phyloP scores from a whole-genome alignment of 2,113 vertebrate species.

The Formicarius rufipectus region DNA sequence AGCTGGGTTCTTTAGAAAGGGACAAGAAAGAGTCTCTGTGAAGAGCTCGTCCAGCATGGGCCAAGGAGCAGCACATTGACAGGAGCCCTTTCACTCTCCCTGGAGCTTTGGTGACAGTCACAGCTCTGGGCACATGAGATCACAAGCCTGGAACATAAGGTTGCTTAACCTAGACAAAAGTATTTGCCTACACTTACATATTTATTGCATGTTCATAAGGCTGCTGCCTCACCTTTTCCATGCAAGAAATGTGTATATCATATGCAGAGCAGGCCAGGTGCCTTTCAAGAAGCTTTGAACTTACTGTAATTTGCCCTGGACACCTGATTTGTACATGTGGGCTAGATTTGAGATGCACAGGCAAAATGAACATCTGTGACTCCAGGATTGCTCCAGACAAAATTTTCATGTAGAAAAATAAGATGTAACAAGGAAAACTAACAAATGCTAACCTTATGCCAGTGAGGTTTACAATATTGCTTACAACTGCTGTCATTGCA shows the following conservation, averaged over 20 bases:
- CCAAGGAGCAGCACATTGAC: neutral
- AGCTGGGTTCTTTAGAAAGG: neutral
- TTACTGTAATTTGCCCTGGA: neutral
- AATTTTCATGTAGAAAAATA: neutral
- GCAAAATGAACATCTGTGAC: neutral
- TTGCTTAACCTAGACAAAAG: neutral
- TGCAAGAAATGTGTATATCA: neutral
- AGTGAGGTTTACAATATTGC: neutral
- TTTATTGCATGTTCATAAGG: neutral
- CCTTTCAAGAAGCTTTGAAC: constrained; percentile 12
- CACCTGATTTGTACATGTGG: neutral
- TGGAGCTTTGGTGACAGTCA: neutral
- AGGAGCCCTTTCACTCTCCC: neutral
- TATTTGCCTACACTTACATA: neutral
- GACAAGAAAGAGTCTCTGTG: neutral
- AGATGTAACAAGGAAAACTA: neutral
- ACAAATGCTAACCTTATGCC: neutral
- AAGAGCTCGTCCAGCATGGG: neutral
- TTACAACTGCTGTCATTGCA: neutral
- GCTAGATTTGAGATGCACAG: neutral
- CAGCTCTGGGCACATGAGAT: neutral
- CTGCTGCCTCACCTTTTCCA: neutral
- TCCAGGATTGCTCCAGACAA: neutral
- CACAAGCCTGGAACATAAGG: neutral
- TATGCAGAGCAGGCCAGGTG: neutral